Percentiles rank a stretch among this genome's conserved stretches.
Evolutionary conservation across 2,888 invertebrate species (phyloP).

Genomic region (Dexiosoma caninum): DNA sequence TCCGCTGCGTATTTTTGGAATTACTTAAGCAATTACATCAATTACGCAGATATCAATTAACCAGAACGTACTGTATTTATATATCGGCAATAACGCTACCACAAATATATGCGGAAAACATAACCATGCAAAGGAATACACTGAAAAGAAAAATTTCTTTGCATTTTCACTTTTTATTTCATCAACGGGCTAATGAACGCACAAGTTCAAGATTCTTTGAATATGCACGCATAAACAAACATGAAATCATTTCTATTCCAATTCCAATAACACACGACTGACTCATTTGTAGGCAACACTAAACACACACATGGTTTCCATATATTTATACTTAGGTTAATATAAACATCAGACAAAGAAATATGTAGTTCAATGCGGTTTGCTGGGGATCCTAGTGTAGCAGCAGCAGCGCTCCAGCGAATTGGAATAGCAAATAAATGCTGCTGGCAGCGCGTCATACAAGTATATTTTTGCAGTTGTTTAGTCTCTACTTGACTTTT

Average conservation of each 20-base stretch:
- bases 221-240: background rate
- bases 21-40: too few relatives aligned
- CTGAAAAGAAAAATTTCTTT: constrained; percentile 42
- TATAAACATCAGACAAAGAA: constrained; percentile 53
- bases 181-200: constrained; percentile 62
- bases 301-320: background rate
- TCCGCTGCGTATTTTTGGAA: too few relatives aligned
- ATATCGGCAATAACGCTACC: too few relatives aligned
- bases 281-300: constrained; percentile 14
- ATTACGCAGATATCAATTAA: too few relatives aligned
- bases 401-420: background rate
- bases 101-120: too few relatives aligned
- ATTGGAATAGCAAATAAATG: background rate
- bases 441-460: background rate
- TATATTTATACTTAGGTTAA: constrained; percentile 16
- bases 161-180: constrained; percentile 44
- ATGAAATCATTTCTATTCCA: background rate
- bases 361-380: constrained; percentile 75
- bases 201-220: constrained; percentile 74
- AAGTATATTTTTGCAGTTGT: background rate
- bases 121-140: too few relatives aligned
- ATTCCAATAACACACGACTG: constrained; percentile 6
- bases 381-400: constrained; percentile 72
- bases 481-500: background rate
- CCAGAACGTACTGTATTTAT: too few relatives aligned